phyloP scores from a whole-genome alignment of 2,888 invertebrate genomes.

The Spilarctia lutea region DNA sequence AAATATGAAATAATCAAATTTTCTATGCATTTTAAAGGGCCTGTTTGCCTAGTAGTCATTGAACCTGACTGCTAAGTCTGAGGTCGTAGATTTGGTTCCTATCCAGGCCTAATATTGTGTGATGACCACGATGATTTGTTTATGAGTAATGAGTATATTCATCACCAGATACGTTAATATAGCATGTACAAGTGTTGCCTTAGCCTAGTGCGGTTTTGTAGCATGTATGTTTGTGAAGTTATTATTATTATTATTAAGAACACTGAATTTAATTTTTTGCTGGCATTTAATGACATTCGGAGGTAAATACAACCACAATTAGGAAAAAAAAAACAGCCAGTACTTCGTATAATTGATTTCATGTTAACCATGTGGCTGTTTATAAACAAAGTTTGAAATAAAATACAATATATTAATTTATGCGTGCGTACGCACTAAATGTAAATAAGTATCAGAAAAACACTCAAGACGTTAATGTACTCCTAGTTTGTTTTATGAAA shows the following conservation, averaged over 20 bases:
- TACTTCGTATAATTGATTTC: too few relatives aligned
- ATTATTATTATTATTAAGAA: neutral
- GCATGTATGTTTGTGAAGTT: too few relatives aligned
- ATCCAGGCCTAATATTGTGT: too few relatives aligned
- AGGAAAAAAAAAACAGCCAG: too few relatives aligned
- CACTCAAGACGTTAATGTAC: neutral
- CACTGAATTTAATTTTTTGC: neutral
- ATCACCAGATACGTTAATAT: too few relatives aligned
- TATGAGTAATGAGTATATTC: too few relatives aligned
- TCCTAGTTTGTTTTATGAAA: conserved; percentile 2
- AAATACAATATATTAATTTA: neutral
- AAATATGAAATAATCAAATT: neutral
- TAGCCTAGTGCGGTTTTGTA: too few relatives aligned
- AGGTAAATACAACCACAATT: neutral
- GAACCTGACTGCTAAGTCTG: too few relatives aligned
- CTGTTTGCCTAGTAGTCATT: too few relatives aligned
- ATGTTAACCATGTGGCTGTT: neutral
- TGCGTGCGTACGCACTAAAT: neutral
- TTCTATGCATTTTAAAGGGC: neutral
- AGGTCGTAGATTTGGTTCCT: too few relatives aligned
- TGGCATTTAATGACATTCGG: neutral
- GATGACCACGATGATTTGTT: too few relatives aligned
- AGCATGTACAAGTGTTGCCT: too few relatives aligned
- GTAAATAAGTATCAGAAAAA: neutral
- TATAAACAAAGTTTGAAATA: neutral